These are phyloP conservation scores for Mormyrops attenuatus DNA, from an alignment of 2,797 vertebrate species.

Conservation along the genomic window DNA sequence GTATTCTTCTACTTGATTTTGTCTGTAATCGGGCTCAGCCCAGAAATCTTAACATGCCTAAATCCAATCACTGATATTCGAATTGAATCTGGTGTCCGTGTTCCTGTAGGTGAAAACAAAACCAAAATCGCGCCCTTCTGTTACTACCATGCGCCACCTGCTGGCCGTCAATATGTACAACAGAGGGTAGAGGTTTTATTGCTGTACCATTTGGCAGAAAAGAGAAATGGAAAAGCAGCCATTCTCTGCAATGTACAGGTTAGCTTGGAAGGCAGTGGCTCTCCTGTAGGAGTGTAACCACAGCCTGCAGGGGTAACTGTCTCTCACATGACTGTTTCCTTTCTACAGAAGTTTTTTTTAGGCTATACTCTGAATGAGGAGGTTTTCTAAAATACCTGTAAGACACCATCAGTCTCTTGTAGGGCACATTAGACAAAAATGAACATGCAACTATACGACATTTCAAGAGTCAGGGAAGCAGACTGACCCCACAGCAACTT, in stretches of 20 bases:
- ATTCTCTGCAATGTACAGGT: not conserved
- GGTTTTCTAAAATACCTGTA: not conserved
- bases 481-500: not conserved
- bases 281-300: not conserved
- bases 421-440: not conserved
- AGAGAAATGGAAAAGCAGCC: not conserved
- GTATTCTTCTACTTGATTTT: not conserved
- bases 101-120: not conserved
- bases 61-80: not conserved
- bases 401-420: not conserved
- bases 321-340: not conserved
- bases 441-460: not conserved
- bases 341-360: not conserved
- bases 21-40: not conserved
- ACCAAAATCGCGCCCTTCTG: not conserved
- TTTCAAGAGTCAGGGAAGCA: not conserved
- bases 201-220: not conserved
- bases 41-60: not conserved
- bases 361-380: not conserved
- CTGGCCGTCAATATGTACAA: not conserved
- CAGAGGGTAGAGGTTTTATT: not conserved
- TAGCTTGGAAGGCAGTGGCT: not conserved
- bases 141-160: not conserved
- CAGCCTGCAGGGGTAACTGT: not conserved
- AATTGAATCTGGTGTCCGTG: not conserved